Evolutionary conservation across 2,888 invertebrate species (phyloP), one percentile per base, ranked within the genome.

Genomic region (Aporophyla nigra): DNA sequence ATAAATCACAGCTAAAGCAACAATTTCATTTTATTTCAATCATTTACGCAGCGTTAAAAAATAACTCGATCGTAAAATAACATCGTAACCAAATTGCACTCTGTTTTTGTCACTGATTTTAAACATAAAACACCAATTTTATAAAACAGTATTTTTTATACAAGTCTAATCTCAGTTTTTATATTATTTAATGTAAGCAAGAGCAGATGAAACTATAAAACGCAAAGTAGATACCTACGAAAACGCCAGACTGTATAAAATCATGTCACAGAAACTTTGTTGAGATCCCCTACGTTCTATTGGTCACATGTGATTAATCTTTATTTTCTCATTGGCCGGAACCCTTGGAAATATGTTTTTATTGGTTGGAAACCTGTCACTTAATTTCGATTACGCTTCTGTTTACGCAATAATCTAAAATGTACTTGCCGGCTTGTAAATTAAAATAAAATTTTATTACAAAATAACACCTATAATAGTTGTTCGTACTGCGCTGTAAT

Each of bases 1-100:
- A 71, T 71, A 69, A 71, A 76, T 24, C 68, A 79, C 56, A 72
- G 68, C 67, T 80, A 82, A 68, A 71, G 70, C 71, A 68, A 74
- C 53, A 75, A 73, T 71, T 79, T 80, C 74, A 78, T 77, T 71
- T 65, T 80, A 81, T 76, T 81, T 84, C 69, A 73, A 79, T 80
- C 68, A 85, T 86, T 83, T 90, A 87, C 89, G 89, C 87, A 90
- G 88, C 76, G 83, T 83, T 66, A 65, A 61, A 80, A 77, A 80
- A 80, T 51, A 80, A 74, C 61, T 59, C 24, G 70, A 43, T 74
- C 24, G 61, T 69, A 77, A 77, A 79, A 58, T 82, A 82, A 75
- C 84, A 86, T 76, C 54, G 5, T 85, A 71, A 67, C 61, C 61
- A 71, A 69, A 72, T 19, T 63, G 53, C 70, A 82, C 71, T 54